Evolutionary conservation across 2,113 vertebrate genomes (phyloP).

Genomic region (Labeo rohita): DNA sequence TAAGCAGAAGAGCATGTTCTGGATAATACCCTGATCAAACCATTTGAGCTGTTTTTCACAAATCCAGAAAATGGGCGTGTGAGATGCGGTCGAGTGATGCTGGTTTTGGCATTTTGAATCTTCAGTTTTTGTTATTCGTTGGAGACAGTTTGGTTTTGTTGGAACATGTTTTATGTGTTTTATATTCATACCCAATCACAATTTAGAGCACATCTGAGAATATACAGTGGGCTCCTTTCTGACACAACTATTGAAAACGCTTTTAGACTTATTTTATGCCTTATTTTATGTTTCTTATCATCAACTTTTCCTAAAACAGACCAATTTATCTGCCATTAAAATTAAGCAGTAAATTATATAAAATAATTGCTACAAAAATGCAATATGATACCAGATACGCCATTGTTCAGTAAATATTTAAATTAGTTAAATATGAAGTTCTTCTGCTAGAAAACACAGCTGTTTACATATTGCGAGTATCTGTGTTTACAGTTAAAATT

Average conservation of each 20-base stretch:
- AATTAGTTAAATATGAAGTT: too few species aligned
- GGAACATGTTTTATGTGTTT: not conserved
- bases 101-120: not conserved
- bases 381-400: not conserved
- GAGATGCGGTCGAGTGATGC: not conserved
- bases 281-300: not conserved
- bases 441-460: too few species aligned
- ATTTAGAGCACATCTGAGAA: not conserved
- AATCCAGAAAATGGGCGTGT: not conserved
- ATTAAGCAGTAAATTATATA: too few species aligned
- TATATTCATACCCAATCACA: not conserved
- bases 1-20: conserved; percentile 23
- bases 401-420: too few species aligned
- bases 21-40: conserved; percentile 1
- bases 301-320: not conserved
- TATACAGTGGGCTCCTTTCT: not conserved
- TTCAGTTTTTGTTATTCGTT: not conserved
- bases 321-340: too few species aligned
- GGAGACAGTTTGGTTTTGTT: not conserved
- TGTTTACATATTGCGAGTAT: too few species aligned
- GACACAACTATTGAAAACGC: not conserved
- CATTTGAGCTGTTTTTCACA: conserved; percentile 1
- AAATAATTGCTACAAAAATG: not conserved
- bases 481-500: too few species aligned
- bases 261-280: not conserved